Evolutionary conservation across 1,140 invertebrate genomes (phyloP), one percentile per base, ranked within the genome.

Genomic region (Drosophila santomea): DNA sequence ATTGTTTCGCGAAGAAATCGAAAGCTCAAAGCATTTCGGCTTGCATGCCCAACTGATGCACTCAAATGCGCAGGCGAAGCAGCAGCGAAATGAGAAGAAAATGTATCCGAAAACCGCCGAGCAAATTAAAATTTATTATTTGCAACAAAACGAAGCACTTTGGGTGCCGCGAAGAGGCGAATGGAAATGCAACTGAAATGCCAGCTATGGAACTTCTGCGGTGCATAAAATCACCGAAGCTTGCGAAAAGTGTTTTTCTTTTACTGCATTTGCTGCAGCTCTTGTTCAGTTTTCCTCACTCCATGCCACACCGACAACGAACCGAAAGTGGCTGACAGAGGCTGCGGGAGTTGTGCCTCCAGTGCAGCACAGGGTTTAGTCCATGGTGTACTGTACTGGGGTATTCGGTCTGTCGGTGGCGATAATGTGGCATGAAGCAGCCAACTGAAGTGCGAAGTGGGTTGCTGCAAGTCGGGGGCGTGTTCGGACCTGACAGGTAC

Each of bases 61-160:
- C 84, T 88, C 73, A 88, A 89, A 74, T 88, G 83, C 76, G 77
- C 83, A 88, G 57, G 50, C 61, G 45, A 62, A 59, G 52, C 55
- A 52, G 67, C 51, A 60, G 56, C 23, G 38, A 59, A 50, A 74
- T 58, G 54, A 54, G 55, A 55, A 54, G 44, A 38, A 76, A 66
- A 63, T 36, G 60, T n/a, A 39, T 50, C 50, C 57, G 17, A 47
- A 57, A 63, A 81, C 78, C 74, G 71, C 75, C 64, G 52, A 73
- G 81, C 84, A 89, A 86, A 85, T 85, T 85, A 85, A 88, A 85
- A 75, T 86, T 73, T 85, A 85, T 85, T 80, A 60, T 78, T 83
- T 83, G 79, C 83, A 86, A 86, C 81, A 85, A 84, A 82, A 78
- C 69, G 71, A 80, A 80, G 44, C 64, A 74, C 61, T 81, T 76